Evolutionary conservation across 2,888 invertebrate genomes (phyloP).

Genomic region (Caenorhabditis zanzibari): DNA sequence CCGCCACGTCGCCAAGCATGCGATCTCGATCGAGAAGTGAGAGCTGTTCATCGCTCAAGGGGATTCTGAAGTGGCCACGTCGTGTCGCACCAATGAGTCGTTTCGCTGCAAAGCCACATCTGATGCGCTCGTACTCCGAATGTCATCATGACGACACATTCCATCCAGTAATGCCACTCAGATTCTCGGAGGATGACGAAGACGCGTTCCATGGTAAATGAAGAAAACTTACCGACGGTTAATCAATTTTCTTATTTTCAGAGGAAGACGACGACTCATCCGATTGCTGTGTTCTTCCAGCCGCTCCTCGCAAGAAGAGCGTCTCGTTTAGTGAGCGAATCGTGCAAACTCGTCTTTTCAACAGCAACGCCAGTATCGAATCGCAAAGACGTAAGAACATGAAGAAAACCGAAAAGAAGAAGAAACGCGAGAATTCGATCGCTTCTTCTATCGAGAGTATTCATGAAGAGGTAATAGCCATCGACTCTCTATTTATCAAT

Average conservation of each 20-base stretch:
- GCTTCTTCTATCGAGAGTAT: slow-evolving; percentile 49
- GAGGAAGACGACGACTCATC: slow-evolving; percentile 48
- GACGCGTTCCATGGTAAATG: slow-evolving; percentile 60
- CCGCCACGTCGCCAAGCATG: slow-evolving; percentile 1
- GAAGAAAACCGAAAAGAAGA: slow-evolving; percentile 67
- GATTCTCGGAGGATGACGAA: slow-evolving; percentile 63
- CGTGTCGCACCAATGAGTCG: not conserved
- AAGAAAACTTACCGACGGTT: not conserved
- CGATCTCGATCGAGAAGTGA: slow-evolving; percentile 58
- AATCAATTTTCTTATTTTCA: not conserved
- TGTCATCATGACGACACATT: slow-evolving; percentile 52
- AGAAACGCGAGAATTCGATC: slow-evolving; percentile 59
- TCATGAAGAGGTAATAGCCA: slow-evolving; percentile 21
- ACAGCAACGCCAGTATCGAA: slow-evolving; percentile 58
- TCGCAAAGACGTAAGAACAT: slow-evolving; percentile 55
- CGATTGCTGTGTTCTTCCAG: slow-evolving; percentile 39
- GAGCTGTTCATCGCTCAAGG: slow-evolving; percentile 46
- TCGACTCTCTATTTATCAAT: not conserved
- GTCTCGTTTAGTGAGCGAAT: slow-evolving; percentile 65
- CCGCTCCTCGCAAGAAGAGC: slow-evolving; percentile 58
- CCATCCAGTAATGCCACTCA: slow-evolving; percentile 33
- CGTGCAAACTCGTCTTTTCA: slow-evolving; percentile 61
- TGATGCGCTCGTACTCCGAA: slow-evolving; percentile 58
- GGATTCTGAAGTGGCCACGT: slow-evolving; percentile 63
- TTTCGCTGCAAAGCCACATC: slow-evolving; percentile 17